Conservation (phyloP, 2,888 invertebrate genomes). For the Gasteruption jaculator region DNA sequence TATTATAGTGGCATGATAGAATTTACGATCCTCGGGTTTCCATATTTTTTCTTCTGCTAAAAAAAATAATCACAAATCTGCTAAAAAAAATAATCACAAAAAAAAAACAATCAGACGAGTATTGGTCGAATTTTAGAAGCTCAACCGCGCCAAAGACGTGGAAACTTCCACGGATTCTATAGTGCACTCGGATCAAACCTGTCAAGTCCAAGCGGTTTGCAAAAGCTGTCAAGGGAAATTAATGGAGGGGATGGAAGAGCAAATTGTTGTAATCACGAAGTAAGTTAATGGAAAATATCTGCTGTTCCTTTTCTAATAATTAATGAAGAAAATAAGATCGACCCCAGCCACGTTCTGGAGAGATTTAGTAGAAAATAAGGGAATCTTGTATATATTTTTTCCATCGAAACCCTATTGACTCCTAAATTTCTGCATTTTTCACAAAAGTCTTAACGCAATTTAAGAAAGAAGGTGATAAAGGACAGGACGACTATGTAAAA, state of each 20-base stretch:
- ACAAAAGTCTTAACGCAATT: too few species aligned
- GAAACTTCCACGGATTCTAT: slow-evolving; percentile 25
- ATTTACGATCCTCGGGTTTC: too few species aligned
- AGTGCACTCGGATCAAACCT: slow-evolving; percentile 20
- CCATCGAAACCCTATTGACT: too few species aligned
- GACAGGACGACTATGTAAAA: neutral
- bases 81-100: slow-evolving; percentile 5
- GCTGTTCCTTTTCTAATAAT: neutral
- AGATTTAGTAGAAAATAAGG: too few species aligned
- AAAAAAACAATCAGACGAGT: slow-evolving; percentile 15
- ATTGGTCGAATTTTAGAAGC: slow-evolving; percentile 15
- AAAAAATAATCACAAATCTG: too few species aligned
- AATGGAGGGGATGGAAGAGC: slow-evolving; percentile 25
- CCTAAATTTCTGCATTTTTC: too few species aligned
- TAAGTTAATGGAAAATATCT: slow-evolving; percentile 16
- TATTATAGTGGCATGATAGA: too few species aligned
- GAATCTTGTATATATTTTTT: too few species aligned
- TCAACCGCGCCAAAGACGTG: slow-evolving; percentile 6
- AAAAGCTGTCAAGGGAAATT: slow-evolving; percentile 29
- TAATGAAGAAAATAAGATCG: neutral
- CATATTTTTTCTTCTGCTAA: too few species aligned
- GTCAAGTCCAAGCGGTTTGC: slow-evolving; percentile 31
- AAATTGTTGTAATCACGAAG: slow-evolving; percentile 36
- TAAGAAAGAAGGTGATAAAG: too few species aligned
- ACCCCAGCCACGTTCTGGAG: neutral